phyloP scores from a whole-genome alignment of 2,113 vertebrate genomes.

The Bombycilla garrulus region DNA sequence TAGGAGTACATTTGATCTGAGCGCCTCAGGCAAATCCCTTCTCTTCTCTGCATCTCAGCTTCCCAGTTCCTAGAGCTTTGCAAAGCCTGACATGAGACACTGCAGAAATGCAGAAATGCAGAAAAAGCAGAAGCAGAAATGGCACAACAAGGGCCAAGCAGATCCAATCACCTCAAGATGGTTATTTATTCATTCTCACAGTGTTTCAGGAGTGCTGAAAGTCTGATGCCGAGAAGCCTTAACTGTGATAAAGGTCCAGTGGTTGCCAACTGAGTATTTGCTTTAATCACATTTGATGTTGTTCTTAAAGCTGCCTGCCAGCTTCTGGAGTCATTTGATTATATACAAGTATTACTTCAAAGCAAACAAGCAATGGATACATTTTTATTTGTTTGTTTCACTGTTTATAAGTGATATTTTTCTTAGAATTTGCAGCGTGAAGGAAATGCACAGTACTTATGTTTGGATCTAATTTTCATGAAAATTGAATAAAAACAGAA shows the following conservation, averaged over 20 bases:
- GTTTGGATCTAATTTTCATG: slow-evolving; percentile 17
- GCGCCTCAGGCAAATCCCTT: slow-evolving; percentile 43
- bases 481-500: slow-evolving; percentile 30
- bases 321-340: slow-evolving; percentile 51
- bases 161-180: neutral
- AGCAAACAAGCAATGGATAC: slow-evolving; percentile 42
- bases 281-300: slow-evolving; percentile 48
- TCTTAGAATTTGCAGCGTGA: neutral
- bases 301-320: slow-evolving; percentile 44
- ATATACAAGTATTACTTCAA: slow-evolving; percentile 48
- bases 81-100: neutral
- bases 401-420: slow-evolving; percentile 35
- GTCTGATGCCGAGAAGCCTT: neutral
- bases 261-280: slow-evolving; percentile 10
- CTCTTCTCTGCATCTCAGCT: slow-evolving; percentile 6
- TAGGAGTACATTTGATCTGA: slow-evolving; percentile 2
- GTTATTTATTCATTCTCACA: slow-evolving; percentile 13
- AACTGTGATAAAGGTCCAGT: slow-evolving; percentile 26
- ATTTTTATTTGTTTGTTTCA: slow-evolving; percentile 58
- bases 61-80: neutral
- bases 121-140: neutral
- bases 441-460: neutral
- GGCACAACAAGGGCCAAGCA: neutral
- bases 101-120: neutral
- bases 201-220: neutral